phyloP scores from a whole-genome alignment of 1,140 invertebrate genomes.

The Hormaphis cornu region DNA sequence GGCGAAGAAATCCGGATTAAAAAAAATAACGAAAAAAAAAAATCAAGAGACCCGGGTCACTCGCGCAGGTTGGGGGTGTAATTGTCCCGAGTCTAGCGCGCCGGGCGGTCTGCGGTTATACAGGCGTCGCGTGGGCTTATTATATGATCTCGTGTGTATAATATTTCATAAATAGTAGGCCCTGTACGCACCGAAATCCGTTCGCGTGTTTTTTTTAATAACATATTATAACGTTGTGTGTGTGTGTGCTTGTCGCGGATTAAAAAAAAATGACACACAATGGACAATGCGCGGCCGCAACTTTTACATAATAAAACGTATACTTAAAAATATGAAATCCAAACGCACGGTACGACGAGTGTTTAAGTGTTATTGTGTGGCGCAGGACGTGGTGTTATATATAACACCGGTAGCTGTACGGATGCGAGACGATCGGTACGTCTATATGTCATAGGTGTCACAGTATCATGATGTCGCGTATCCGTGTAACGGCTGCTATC shows the following conservation, averaged over 20 bases:
- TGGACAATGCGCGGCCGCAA: neutral
- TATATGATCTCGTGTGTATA: too few relatives aligned
- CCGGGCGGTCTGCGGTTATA: constrained; percentile 32
- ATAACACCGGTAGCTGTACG: constrained; percentile 14
- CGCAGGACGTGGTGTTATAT: too few relatives aligned
- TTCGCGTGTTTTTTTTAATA: neutral
- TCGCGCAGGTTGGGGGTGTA: constrained; percentile 21
- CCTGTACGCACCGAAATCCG: neutral
- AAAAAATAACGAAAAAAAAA: neutral
- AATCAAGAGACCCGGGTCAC: neutral
- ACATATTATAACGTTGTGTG: neutral
- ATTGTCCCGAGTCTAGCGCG: constrained; percentile 22
- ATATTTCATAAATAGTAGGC: too few relatives aligned
- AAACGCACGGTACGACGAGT: too few relatives aligned
- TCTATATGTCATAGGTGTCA: constrained; percentile 1
- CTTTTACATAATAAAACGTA: too few relatives aligned
- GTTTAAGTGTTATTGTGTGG: too few relatives aligned
- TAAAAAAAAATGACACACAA: neutral
- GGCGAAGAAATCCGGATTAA: constrained; percentile 28
- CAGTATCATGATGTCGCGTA: too few relatives aligned
- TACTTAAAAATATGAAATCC: too few relatives aligned
- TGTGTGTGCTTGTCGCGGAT: neutral
- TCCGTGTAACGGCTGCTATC: too few relatives aligned
- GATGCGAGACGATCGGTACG: constrained; percentile 7
- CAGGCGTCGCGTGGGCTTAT: constrained; percentile 22